Percentiles rank a stretch among this genome's conserved stretches.
Conservation (phyloP, 1,140 invertebrate genomes). For the Holcopasites calliopsidis region DNA sequence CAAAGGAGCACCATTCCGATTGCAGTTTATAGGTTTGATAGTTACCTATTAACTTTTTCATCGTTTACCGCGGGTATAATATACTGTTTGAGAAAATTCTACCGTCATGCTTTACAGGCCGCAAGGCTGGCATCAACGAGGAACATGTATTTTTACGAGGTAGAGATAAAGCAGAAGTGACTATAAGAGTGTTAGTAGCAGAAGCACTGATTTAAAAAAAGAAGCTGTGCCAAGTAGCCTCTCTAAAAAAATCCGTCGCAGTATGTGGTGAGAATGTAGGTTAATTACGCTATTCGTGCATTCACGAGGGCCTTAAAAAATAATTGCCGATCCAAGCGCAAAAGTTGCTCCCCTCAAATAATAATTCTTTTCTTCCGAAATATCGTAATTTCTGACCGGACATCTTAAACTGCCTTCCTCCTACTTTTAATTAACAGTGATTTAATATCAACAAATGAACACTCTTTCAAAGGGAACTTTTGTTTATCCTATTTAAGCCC, state of each 20-base stretch:
- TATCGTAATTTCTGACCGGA: too few relatives aligned
- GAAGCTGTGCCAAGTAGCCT: not conserved
- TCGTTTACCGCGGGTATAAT: too few relatives aligned
- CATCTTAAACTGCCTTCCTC: too few relatives aligned
- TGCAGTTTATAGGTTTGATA: too few relatives aligned
- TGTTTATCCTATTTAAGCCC: not conserved
- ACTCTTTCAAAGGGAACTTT: constrained; percentile 18
- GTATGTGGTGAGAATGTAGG: not conserved
- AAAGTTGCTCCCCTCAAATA: not conserved
- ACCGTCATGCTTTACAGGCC: not conserved
- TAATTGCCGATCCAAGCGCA: not conserved
- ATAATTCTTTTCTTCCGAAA: not conserved
- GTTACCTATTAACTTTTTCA: too few relatives aligned
- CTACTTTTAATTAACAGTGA: too few relatives aligned
- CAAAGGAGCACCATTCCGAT: too few relatives aligned
- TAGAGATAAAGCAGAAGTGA: too few relatives aligned
- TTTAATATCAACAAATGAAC: constrained; percentile 2
- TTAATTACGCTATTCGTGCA: constrained; percentile 15
- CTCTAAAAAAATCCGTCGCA: not conserved
- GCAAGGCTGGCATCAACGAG: not conserved
- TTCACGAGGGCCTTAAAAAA: not conserved
- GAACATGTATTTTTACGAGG: too few relatives aligned
- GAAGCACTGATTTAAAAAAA: not conserved
- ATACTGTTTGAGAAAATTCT: not conserved
- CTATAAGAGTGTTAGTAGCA: not conserved